Base-by-base conservation (phyloP, 37 sponge, comb jelly and placozoan genomes). In the Beroe forskalii region DNA sequence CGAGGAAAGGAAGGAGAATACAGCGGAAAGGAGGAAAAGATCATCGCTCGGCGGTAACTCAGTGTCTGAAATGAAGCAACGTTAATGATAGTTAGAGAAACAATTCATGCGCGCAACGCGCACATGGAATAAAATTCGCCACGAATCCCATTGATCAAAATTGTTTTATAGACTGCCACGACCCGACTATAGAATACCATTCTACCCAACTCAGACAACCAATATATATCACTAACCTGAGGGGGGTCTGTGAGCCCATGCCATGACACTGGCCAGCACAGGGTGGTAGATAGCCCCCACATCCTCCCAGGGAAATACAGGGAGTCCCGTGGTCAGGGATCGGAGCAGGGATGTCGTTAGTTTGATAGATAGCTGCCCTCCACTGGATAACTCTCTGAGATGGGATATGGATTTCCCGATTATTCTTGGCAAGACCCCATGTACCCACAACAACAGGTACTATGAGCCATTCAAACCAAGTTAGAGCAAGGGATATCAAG, bases 201-300 rank as follows among this genome's bases (percentile, higher is more conserved):
- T n/a, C n/a, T n/a, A n/a, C n/a, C n/a, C n/a, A n/a, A n/a, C n/a
- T n/a, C n/a, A n/a, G n/a, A n/a, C n/a, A n/a, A n/a, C n/a, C n/a
- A n/a, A n/a, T n/a, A n/a, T n/a, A n/a, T 48, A 6, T 48, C 25
- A 22, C 66, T 80, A 6, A 22, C 86, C 86, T 0, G 86, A 80
- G 19, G 44, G 86, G 3, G 86, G 86, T 14, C 38, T n/a, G 86
- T 80, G 28, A 6, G 86, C 86, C 86, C 86, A 80, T 20, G 86
- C 40, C 38, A 80, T 20, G 30, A 80, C n/a, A 37, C 42, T 80
- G 55, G 20, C 35, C 48, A 80, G 44, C n/a, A 80, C 30, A 25
- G 86, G 55, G 24, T 80, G 86, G 86, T 80, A 80, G 28, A 80
- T 25, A 44, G 55, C 22, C n/a, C 86, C 86, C 86, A 80, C 24